Evolutionary conservation across 2,113 vertebrate species (phyloP), one percentile per base, ranked within the genome.

Genomic region (Malurus alboscapulatus): DNA sequence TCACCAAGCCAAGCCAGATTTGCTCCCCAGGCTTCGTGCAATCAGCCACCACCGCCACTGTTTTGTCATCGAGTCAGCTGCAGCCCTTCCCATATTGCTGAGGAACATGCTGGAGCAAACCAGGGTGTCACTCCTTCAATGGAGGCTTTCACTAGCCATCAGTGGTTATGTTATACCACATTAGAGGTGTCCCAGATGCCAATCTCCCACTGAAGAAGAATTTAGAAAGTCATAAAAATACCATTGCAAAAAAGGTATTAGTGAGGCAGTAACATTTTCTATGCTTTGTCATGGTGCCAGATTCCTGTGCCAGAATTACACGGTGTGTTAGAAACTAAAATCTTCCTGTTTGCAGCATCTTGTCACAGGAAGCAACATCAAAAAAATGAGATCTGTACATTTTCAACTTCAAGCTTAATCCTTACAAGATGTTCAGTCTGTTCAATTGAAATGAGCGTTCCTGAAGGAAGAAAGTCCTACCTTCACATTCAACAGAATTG

Each of bases 41-140:
- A 57, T 91, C 78, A 91, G 72, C 66, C 0, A 1, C 91, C 42
- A 88, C 84, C 93, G 83, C 90, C 0, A 8, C 36, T 16, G 17
- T 85, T 95, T 85, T 96, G 93, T 96, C 93, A 77, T 80, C 94
- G 84, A 86, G 75, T 95, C 75, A 92, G 75, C 94, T 44, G 2
- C 96, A 94, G 89, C 75, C 67, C 83, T 80, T 51, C 51, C 82
- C 16, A 1, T 67, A 9, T 19, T 88, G 48, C 67, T 3, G 7
- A 79, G 55, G 90, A 94, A 42, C 68, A 71, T 16, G 82, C 78
- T 67, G 48, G 86, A 87, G 63, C 2, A 1, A 32, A 71, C 42
- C 32, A 0, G 62, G 89, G 26, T 11, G 38, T 73, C 78, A 74
- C 0, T 5, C 78, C 90, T 76, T 87, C 74, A 55, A 20, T n/a